phyloP scores from a whole-genome alignment of 1,140 invertebrate species.

The Drosophila rufa region DNA sequence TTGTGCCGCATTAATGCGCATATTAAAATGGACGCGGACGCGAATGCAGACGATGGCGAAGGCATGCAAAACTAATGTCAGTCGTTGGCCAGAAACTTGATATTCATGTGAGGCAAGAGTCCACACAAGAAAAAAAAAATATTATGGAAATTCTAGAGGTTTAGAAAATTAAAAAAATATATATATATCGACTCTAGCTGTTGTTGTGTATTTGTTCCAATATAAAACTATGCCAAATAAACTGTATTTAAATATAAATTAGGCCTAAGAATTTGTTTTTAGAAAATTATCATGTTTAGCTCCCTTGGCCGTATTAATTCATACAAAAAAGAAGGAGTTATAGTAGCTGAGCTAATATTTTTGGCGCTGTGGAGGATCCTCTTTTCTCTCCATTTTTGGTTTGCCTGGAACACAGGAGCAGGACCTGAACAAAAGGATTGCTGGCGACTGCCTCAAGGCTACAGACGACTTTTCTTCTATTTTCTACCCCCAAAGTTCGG shows the following conservation, averaged over 20 bases:
- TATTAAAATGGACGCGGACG: conserved; percentile 61
- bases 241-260: background rate
- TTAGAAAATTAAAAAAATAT: no score
- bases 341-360: background rate
- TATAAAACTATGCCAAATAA: background rate
- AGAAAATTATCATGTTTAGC: background rate
- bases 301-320: no score
- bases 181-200: no score
- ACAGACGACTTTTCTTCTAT: conserved; percentile 52
- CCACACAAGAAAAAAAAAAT: conserved; percentile 3
- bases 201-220: no score
- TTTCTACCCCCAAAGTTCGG: conserved; percentile 45
- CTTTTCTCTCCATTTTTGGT: background rate
- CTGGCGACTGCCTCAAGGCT: conserved; percentile 57
- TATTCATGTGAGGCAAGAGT: conserved; percentile 32
- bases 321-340: background rate
- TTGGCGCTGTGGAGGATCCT: background rate
- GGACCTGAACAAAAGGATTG: conserved; percentile 54
- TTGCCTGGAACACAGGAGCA: background rate
- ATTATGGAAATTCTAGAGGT: no score
- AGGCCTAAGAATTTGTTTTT: background rate
- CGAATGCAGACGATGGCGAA: conserved; percentile 18
- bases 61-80: conserved; percentile 64
- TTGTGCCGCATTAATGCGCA: conserved; percentile 77
- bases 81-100: conserved; percentile 45